Conservation (phyloP, 1,140 invertebrate genomes). For the Linepithema humile region DNA sequence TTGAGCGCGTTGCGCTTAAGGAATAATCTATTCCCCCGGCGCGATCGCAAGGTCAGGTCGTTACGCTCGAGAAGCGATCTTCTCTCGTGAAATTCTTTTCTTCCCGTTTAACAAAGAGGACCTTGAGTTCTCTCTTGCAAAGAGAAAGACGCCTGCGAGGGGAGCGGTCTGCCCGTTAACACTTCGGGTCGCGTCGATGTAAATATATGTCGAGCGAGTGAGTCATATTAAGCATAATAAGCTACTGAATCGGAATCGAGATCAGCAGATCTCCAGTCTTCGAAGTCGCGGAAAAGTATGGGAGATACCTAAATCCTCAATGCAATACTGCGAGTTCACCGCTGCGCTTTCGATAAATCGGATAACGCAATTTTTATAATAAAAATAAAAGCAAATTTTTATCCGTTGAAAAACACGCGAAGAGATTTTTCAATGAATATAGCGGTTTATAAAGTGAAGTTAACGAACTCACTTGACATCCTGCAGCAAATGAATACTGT, state of each 20-base stretch:
- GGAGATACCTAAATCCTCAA: background rate
- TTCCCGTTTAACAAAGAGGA: slow-evolving; percentile 46
- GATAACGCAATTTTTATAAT: background rate
- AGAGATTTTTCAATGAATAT: background rate
- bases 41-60: background rate
- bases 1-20: background rate
- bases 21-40: background rate
- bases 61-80: slow-evolving; percentile 24
- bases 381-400: background rate
- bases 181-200: background rate
- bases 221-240: slow-evolving; percentile 26
- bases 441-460: slow-evolving; percentile 20
- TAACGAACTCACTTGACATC: slow-evolving; percentile 85
- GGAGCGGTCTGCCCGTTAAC: slow-evolving; percentile 3
- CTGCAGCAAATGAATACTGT: slow-evolving; percentile 87
- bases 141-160: slow-evolving; percentile 1
- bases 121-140: slow-evolving; percentile 25
- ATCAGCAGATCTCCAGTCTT: background rate
- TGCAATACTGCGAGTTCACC: background rate
- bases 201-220: slow-evolving; percentile 26
- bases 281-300: background rate
- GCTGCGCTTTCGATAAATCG: background rate
- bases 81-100: slow-evolving; percentile 30
- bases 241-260: background rate
- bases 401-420: background rate